phyloP scores from a whole-genome alignment of 1,140 invertebrate genomes.

The Druon quercuslanigerum region DNA sequence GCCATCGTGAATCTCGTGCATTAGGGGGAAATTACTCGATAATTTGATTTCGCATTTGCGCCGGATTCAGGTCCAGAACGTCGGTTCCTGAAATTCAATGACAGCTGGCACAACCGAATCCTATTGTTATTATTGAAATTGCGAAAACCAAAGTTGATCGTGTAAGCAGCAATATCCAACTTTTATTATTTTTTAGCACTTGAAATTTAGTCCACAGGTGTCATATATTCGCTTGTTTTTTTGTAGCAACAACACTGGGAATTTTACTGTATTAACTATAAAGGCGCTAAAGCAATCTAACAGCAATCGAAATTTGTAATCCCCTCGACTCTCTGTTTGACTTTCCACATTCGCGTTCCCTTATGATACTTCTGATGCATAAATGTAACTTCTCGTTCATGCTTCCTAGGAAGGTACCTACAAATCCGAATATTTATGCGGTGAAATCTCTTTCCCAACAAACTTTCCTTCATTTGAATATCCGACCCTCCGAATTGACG shows the following conservation, averaged over 20 bases:
- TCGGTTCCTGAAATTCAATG: slow-evolving; percentile 4
- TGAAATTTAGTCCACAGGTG: no score
- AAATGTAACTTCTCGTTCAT: slow-evolving; percentile 4
- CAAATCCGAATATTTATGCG: slow-evolving; percentile 9
- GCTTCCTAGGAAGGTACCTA: slow-evolving; percentile 1
- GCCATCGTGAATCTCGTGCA: slow-evolving; percentile 42
- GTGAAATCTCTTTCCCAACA: not conserved
- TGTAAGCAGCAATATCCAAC: no score
- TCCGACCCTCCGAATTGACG: not conserved
- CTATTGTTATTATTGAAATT: slow-evolving; percentile 1
- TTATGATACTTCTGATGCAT: not conserved
- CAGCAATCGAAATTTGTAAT: not conserved
- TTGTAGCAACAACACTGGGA: no score
- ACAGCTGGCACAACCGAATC: not conserved
- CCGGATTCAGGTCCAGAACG: not conserved
- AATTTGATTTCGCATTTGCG: slow-evolving; percentile 60
- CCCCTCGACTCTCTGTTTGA: not conserved
- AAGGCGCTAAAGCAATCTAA: not conserved
- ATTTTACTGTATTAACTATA: not conserved
- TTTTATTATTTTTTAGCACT: no score
- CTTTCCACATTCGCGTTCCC: not conserved
- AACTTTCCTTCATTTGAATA: not conserved
- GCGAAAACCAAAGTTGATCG: not conserved
- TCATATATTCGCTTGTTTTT: no score
- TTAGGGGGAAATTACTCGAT: slow-evolving; percentile 63